Base-by-base conservation (phyloP, 2,888 invertebrate genomes). In the Drosophila mayaguana region DNA sequence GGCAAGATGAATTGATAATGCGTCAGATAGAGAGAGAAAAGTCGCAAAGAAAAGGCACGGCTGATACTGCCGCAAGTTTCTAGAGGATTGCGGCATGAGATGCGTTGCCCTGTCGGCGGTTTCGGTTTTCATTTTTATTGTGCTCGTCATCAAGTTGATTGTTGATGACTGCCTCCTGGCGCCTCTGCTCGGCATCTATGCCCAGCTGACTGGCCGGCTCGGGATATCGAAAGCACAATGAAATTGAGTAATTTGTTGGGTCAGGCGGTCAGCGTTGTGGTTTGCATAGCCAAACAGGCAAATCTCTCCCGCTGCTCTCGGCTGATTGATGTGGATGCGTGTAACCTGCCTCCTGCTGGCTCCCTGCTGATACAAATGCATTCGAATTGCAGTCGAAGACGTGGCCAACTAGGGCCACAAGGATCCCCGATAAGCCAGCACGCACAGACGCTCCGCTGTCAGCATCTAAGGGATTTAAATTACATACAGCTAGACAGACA, bases 61-160 rank as follows among this genome's bases (percentile, higher is more conserved):
- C 68, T 48, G 61, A 62, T 38, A 67, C 72, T 42, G 76, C 70
- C 73, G 72, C 83, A 80, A 85, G 83, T 81, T 82, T 61, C 60
- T 61, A 66, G 53, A 9, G 61, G 59, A 59, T 42, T 54, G 48
- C 50, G 51, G 56, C 40, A 56, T 36, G 36, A 32, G 51, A 51
- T 51, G 51, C 48, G 48, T 48, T 28, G 51, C 38, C 63, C 32
- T 32, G 50, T 50, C 32, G 50, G 34, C 55, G 87, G 84, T 88
- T 79, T 85, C 81, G 80, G 89, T 83, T 85, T 85, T 83, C 84
- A 85, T 88, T 85, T 85, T 85, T 88, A 85, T 85, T 85, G 89
- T 89, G 84, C 89, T 88, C 84, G 89, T 85, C 84, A 86, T 88
- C 84, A 88, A 88, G 80, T 87, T 85, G 84, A 89, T 85, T 85